Evolutionary conservation across 2,113 vertebrate species (phyloP), one percentile per base, ranked within the genome.

Genomic region (Mus pahari): DNA sequence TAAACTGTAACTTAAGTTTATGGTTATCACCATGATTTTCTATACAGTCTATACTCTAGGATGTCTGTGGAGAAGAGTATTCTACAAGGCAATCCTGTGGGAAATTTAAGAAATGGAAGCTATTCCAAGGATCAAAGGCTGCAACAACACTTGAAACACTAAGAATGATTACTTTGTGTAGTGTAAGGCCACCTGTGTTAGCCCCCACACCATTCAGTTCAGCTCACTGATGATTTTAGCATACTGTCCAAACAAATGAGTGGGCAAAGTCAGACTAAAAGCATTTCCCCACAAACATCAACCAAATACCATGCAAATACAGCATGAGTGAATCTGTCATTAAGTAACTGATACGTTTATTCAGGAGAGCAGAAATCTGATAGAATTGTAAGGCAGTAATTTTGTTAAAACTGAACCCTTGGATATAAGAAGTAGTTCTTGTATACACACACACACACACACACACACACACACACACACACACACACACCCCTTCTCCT

Each of bases 1-100:
- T 73, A 84, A 91, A 77, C 55, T 90, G 7, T 60, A 89, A 91
- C 70, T 89, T 86, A 39, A 2, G 58, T 92, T 95, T 93, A n/a
- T n/a, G 96, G 84, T 81, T 71, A 33, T 60, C 84, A 74, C 3
- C 19, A 14, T 93, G 16, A 5, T 91, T 74, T 96, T 70, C 92
- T 58, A 70, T 89, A 28, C 39, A 86, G 84, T 68, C 90, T 82
- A 48, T 86, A 64, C 87, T 60, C 20, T 89, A 39, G n/a, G 45
- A 74, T 7, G 22, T 83, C 55, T 62, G 13, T 42, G 79, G 24
- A 39, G 14, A 60, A 28, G 55, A 70, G 13, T 7, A 88, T n/a
- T 53, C 36, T 9, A 26, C 14, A 64, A 86, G 55, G 4, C 39
- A 31, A 83, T 66, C 24, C 28, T 74, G 87, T 24, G 19, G 17